A percentile compares a stretch with the other conserved stretches of the same genome.
phyloP scores from a whole-genome alignment of 2,797 vertebrate genomes.

The Sebastes oblongus region DNA sequence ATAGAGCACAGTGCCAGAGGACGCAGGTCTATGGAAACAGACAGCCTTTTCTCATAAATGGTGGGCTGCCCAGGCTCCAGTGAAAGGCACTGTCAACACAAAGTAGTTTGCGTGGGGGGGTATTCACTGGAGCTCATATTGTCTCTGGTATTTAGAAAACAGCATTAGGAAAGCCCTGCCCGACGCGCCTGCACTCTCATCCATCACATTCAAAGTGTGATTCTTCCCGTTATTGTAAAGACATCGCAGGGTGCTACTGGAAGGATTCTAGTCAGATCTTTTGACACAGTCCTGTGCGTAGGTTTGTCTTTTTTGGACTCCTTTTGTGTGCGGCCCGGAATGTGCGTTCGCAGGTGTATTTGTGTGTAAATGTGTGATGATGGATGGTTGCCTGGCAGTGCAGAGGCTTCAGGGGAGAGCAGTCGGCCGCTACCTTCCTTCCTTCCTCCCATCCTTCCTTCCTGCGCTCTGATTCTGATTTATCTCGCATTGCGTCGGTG shows the following conservation, averaged over 20 bases:
- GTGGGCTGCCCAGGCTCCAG: constrained; percentile 53
- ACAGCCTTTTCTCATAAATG: constrained; percentile 56
- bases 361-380: constrained; percentile 54
- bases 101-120: constrained; percentile 56
- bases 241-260: constrained; percentile 38
- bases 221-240: constrained; percentile 35
- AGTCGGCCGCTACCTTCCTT: constrained; percentile 40
- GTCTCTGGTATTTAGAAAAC: constrained; percentile 64
- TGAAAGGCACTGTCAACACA: constrained; percentile 65
- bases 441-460: constrained; percentile 44
- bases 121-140: constrained; percentile 56
- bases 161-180: constrained; percentile 59
- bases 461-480: constrained; percentile 71
- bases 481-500: constrained; percentile 81
- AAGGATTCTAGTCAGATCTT: constrained; percentile 42
- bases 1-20: constrained; percentile 54
- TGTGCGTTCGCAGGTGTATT: constrained; percentile 30
- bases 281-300: constrained; percentile 54
- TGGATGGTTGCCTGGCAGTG: constrained; percentile 58
- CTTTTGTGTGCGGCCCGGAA: constrained; percentile 12
- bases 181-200: constrained; percentile 26
- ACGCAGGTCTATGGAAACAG: constrained; percentile 57
- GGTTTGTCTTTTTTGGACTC: constrained; percentile 42
- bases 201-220: constrained; percentile 23
- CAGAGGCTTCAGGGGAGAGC: constrained; percentile 61